Conservation (phyloP, 2,888 invertebrate species). For the Nemotelus nigrinus region DNA sequence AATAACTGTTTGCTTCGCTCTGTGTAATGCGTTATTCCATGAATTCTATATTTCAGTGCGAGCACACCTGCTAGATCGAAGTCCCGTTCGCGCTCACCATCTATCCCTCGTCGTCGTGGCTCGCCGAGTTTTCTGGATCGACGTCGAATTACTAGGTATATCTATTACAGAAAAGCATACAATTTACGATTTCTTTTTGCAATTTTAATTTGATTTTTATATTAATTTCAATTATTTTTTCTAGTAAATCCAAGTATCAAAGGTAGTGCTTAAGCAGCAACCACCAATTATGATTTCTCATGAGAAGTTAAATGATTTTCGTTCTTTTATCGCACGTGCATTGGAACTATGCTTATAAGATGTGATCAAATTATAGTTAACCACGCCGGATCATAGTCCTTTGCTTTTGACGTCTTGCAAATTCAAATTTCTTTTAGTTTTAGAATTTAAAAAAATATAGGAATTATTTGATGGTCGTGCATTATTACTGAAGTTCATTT, state of each 20-base stretch:
- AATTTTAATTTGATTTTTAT: conserved; percentile 50
- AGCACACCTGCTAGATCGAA: conserved; percentile 53
- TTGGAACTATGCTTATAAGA: no score
- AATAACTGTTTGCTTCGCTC: no score
- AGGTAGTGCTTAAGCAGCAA: conserved; percentile 50
- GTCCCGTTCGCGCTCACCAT: conserved; percentile 78
- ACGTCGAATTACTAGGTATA: conserved; percentile 92
- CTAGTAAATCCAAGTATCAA: conserved; percentile 55
- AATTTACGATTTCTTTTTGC: conserved; percentile 1
- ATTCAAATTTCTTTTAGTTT: conserved; percentile 51
- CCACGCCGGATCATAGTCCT: background rate
- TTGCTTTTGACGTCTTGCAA: conserved; percentile 44
- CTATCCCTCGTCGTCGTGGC: conserved; percentile 90
- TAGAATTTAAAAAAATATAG: conserved; percentile 58
- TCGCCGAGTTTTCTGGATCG: conserved; percentile 95
- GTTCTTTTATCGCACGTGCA: no score
- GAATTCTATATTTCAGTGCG: no score
- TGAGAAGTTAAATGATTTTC: conserved; percentile 40
- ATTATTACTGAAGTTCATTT: no score
- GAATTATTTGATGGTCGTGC: conserved; percentile 52
- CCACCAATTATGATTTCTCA: conserved; percentile 48
- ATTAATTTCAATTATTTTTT: conserved; percentile 54
- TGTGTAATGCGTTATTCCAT: no score
- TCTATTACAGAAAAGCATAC: conserved; percentile 1
- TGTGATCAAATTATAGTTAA: no score